Evolutionary conservation across 2,888 invertebrate species (phyloP).

Genomic region (Aphodius sticticus): DNA sequence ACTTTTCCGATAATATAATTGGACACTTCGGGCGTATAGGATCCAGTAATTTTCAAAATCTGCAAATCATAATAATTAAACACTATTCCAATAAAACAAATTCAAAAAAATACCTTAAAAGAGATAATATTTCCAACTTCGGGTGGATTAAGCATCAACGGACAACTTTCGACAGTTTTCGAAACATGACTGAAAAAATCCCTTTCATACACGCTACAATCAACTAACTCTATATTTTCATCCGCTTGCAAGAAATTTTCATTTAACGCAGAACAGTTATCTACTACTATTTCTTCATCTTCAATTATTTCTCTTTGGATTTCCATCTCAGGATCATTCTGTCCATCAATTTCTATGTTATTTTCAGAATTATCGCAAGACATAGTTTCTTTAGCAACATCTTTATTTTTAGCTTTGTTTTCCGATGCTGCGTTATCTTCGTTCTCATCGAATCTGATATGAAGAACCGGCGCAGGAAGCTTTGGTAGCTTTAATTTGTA

Average conservation of each 20-base stretch:
- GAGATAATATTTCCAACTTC: slow-evolving; percentile 45
- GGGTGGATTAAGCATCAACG: slow-evolving; percentile 28
- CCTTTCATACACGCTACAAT: not conserved
- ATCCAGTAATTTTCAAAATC: slow-evolving; percentile 55
- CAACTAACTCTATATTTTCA: not conserved
- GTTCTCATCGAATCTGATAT: slow-evolving; percentile 38
- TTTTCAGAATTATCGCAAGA: not conserved
- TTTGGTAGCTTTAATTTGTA: not conserved
- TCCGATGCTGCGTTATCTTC: not conserved
- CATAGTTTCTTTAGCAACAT: not conserved
- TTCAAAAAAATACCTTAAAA: slow-evolving; percentile 44
- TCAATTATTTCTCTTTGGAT: slow-evolving; percentile 6
- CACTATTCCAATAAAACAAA: not conserved
- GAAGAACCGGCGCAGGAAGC: slow-evolving; percentile 25
- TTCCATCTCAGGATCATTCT: not conserved
- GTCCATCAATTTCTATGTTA: not conserved
- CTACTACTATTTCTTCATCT: not conserved
- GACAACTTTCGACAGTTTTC: not conserved
- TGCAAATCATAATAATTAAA: slow-evolving; percentile 42
- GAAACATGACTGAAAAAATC: not conserved
- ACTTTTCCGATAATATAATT: slow-evolving; percentile 54
- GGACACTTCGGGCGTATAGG: slow-evolving; percentile 59
- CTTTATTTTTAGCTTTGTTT: not conserved
- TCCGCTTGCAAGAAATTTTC: not conserved
- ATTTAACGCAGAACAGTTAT: not conserved